Conservation (phyloP, 1,140 invertebrate genomes). For the Calliopsis andreniformis region DNA sequence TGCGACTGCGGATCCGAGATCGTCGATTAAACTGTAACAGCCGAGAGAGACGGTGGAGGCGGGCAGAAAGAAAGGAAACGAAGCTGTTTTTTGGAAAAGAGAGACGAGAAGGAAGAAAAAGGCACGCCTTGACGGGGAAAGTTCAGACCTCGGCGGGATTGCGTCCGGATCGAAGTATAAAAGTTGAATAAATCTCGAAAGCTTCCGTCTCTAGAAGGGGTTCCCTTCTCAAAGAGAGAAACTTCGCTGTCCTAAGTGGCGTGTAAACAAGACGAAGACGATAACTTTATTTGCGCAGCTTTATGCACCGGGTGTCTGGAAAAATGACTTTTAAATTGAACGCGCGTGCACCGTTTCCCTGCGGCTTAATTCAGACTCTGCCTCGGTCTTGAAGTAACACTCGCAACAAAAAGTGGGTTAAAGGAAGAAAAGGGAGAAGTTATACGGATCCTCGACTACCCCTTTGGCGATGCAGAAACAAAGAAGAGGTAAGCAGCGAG, state of each 20-base stretch:
- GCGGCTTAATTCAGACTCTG: conserved; percentile 25
- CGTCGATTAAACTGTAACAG: conserved; percentile 26
- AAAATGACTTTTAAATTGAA: conserved; percentile 22
- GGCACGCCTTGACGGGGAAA: neutral
- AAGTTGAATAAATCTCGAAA: conserved; percentile 30
- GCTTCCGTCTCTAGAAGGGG: neutral
- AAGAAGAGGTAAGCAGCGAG: conserved; percentile 2
- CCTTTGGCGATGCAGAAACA: conserved; percentile 25
- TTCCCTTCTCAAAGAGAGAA: conserved; percentile 1
- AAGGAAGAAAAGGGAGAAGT: conserved; percentile 2
- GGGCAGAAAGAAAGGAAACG: no score
- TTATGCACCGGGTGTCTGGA: conserved; percentile 35
- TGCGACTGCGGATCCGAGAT: conserved; percentile 1
- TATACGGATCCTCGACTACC: neutral
- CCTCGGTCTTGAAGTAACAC: neutral
- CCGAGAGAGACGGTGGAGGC: neutral
- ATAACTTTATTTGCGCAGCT: conserved; percentile 42
- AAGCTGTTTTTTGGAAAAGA: neutral
- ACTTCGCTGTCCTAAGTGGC: conserved; percentile 38
- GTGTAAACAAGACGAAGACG: conserved; percentile 46
- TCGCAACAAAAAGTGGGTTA: conserved; percentile 56
- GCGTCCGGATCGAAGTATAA: conserved; percentile 21
- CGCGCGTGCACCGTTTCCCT: neutral
- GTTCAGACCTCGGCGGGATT: neutral
- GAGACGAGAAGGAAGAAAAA: neutral